phyloP scores from a whole-genome alignment of 2,888 invertebrate species.

The Plutella xylostella region DNA sequence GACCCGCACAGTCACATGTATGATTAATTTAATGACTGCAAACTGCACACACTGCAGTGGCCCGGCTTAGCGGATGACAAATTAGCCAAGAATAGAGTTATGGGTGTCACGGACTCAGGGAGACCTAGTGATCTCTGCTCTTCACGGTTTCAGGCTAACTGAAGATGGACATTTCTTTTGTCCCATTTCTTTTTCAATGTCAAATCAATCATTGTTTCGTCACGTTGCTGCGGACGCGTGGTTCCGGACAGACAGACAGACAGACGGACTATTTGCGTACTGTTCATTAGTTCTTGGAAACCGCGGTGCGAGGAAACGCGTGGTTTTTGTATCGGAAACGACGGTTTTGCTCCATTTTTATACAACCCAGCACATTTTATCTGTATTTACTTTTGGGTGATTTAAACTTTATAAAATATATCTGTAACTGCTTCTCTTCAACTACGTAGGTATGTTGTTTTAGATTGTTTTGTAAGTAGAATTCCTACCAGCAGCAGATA shows the following conservation, averaged over 20 bases:
- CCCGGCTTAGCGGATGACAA: constrained; percentile 23
- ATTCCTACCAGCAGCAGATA: no score
- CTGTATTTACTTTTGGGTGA: no score
- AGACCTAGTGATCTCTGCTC: not conserved
- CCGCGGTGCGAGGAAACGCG: constrained; percentile 45
- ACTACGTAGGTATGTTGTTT: no score
- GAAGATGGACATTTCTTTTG: not conserved
- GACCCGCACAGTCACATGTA: constrained; percentile 8
- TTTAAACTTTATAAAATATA: no score
- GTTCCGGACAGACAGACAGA: constrained; percentile 37
- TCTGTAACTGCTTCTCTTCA: no score
- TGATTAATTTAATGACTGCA: constrained; percentile 19
- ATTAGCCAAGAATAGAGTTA: constrained; percentile 35
- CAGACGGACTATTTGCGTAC: constrained; percentile 51
- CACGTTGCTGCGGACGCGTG: constrained; percentile 43
- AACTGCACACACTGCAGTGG: constrained; percentile 2
- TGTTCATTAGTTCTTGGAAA: constrained; percentile 64
- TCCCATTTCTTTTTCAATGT: constrained; percentile 38
- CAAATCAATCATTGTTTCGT: constrained; percentile 52
- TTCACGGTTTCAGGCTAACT: not conserved
- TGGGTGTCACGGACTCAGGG: constrained; percentile 14
- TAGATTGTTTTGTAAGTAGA: no score
- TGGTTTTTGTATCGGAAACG: constrained; percentile 64
- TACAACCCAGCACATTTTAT: no score
- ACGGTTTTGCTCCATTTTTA: constrained; percentile 40